Conservation (phyloP, 1,140 invertebrate genomes). For the Bradysia coprophila region DNA sequence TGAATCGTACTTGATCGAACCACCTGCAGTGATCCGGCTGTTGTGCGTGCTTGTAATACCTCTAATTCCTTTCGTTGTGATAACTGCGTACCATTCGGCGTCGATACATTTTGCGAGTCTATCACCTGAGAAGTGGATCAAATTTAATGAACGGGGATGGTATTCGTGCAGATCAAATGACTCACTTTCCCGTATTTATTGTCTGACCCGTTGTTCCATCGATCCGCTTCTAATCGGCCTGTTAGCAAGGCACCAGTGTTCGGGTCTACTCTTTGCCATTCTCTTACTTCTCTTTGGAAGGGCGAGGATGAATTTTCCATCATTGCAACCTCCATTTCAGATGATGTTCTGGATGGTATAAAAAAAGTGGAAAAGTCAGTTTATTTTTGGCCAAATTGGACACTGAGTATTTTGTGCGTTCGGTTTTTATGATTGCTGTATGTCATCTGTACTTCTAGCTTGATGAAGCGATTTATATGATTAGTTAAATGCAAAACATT, state of each 20-base stretch:
- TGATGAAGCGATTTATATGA: too few species aligned
- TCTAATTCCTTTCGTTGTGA: constrained; percentile 30
- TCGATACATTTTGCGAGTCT: constrained; percentile 24
- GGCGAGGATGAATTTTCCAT: constrained; percentile 11
- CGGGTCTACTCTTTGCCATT: constrained; percentile 25
- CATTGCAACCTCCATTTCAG: constrained; percentile 5
- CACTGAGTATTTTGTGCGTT: too few species aligned
- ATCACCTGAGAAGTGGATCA: constrained; percentile 14
- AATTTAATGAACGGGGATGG: neutral
- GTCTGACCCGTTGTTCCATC: constrained; percentile 23
- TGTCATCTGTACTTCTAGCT: too few species aligned
- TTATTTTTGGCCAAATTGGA: too few species aligned
- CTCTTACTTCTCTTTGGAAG: constrained; percentile 23
- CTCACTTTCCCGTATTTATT: constrained; percentile 23
- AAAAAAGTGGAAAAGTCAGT: too few species aligned
- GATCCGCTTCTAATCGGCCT: constrained; percentile 23
- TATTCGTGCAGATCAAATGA: constrained; percentile 3
- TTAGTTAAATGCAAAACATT: too few species aligned
- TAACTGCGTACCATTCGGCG: constrained; percentile 25
- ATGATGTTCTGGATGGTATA: too few species aligned
- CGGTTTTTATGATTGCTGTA: too few species aligned
- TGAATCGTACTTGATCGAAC: constrained; percentile 27
- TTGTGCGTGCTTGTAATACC: constrained; percentile 27
- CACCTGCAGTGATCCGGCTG: constrained; percentile 28
- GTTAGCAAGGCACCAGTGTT: constrained; percentile 22